A percentile compares a stretch with the other conserved stretches of the same genome.
Conservation (phyloP, 2,888 invertebrate species). For the Nephrotoma guestfalica region DNA sequence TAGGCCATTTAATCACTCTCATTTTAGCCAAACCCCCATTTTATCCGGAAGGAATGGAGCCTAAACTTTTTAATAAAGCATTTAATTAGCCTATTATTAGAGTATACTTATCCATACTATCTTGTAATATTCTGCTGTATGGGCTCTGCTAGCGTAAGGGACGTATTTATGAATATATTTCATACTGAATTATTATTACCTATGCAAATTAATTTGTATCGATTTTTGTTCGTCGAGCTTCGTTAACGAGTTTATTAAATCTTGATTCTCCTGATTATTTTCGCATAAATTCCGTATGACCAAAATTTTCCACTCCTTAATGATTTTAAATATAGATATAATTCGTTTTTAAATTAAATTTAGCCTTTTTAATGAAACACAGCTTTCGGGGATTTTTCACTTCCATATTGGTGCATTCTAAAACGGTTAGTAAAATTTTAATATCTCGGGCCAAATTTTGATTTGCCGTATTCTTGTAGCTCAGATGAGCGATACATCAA, state of each 20-base stretch:
- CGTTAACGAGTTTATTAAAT: slow-evolving; percentile 35
- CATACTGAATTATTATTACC: background rate
- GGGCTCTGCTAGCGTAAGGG: no score
- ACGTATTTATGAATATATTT: no score
- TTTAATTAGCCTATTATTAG: no score
- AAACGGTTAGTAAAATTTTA: slow-evolving; percentile 62
- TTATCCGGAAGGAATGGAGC: no score
- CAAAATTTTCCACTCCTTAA: slow-evolving; percentile 79
- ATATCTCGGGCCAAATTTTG: slow-evolving; percentile 65
- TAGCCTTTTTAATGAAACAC: no score
- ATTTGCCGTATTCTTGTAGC: slow-evolving; percentile 54
- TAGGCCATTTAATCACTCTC: no score
- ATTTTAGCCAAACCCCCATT: no score
- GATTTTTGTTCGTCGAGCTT: slow-evolving; percentile 47
- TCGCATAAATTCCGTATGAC: slow-evolving; percentile 73
- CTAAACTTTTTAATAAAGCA: no score
- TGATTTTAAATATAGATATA: slow-evolving; percentile 41
- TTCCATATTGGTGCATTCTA: no score
- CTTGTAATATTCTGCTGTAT: no score
- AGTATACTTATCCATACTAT: no score
- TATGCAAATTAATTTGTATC: slow-evolving; percentile 21
- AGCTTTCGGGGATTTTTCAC: no score
- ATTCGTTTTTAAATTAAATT: slow-evolving; percentile 30
- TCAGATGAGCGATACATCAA: slow-evolving; percentile 64
- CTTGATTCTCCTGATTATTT: slow-evolving; percentile 64